Evolutionary conservation across 2,113 vertebrate genomes (phyloP), one percentile per base, ranked within the genome.

Genomic region (Sphyrna mokarran): DNA sequence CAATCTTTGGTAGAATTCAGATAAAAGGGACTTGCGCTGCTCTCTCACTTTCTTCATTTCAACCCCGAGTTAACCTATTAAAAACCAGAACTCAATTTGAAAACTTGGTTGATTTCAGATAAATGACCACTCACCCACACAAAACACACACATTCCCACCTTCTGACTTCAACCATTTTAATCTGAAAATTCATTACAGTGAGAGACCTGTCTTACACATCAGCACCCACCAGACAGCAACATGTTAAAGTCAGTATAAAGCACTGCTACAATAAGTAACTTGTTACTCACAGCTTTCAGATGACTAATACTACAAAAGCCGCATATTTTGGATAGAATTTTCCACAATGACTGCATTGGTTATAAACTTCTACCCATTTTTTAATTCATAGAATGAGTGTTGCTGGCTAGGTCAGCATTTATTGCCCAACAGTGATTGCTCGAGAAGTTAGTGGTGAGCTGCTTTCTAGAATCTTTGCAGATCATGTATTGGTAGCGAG

Each of bases 41-140:
- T 72, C 40, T 9, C 63, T 33, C 4, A 48, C 40, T 72, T 90
- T 33, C 87, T 61, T 54, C 5, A 90, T 90, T 93, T 93, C 89
- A 93, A n/a, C 16, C n/a, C 61, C 7, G 0, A 66, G n/a, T 93
- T 95, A 66, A 68, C 91, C 91, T 37, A 16, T 94, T 94, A 76
- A 95, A 69, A 95, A 72, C 37, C 94, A 72, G 93, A 95, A 76
- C 23, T 37, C n/a, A 66, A 66, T 83, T 83, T 83, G 37, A 83
- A 83, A 90, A 33, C 11, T 13, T 61, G 0, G 14, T 33, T 94
- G 23, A 72, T 72, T 70, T 48, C 4, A 94, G 93, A 37, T 16
- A 94, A 54, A 94, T 18, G 66, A 20, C 29, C 4, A 33, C 48
- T 54, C 48, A 5, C 4, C 48, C 48, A 63, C 26, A 66, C n/a